A percentile compares a stretch with the other conserved stretches of the same genome.
phyloP scores from a whole-genome alignment of 2,888 invertebrate species.

The Pimpla rufipes region DNA sequence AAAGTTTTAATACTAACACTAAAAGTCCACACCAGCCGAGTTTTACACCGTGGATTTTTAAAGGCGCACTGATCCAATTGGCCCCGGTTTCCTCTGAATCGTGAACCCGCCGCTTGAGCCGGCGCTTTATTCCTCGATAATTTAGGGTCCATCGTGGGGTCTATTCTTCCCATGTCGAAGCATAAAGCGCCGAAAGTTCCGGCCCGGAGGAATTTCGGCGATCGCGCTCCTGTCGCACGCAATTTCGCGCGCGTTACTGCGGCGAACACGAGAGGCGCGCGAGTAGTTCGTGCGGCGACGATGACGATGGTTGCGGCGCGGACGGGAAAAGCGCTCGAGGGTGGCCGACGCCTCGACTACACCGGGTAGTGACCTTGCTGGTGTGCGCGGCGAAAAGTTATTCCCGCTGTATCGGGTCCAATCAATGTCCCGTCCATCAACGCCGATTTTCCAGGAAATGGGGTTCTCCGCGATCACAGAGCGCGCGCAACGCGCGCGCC shows the following conservation, averaged over 20 bases:
- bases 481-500: neutral
- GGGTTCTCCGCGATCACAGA: conserved; percentile 52
- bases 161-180: neutral
- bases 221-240: neutral
- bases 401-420: conserved; percentile 61
- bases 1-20: too few relatives aligned
- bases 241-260: conserved; percentile 15
- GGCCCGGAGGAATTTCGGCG: neutral
- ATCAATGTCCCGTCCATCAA: conserved; percentile 68
- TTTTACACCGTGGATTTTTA: too few relatives aligned
- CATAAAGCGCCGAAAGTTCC: neutral
- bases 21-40: too few relatives aligned
- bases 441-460: conserved; percentile 66
- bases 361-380: conserved; percentile 29
- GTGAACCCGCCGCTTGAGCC: too few relatives aligned
- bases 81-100: too few relatives aligned
- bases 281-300: conserved; percentile 35
- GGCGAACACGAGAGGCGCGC: neutral
- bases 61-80: too few relatives aligned
- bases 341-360: conserved; percentile 25
- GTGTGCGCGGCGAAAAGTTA: conserved; percentile 57
- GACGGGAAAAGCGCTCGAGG: conserved; percentile 21
- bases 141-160: too few relatives aligned
- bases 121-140: too few relatives aligned
- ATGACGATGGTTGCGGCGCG: conserved; percentile 22